A percentile compares a stretch with the other conserved stretches of the same genome.
These are phyloP conservation scores for Leptinotarsa juncta DNA, from an alignment of 2,888 invertebrate genomes.

Conservation along the genomic window DNA sequence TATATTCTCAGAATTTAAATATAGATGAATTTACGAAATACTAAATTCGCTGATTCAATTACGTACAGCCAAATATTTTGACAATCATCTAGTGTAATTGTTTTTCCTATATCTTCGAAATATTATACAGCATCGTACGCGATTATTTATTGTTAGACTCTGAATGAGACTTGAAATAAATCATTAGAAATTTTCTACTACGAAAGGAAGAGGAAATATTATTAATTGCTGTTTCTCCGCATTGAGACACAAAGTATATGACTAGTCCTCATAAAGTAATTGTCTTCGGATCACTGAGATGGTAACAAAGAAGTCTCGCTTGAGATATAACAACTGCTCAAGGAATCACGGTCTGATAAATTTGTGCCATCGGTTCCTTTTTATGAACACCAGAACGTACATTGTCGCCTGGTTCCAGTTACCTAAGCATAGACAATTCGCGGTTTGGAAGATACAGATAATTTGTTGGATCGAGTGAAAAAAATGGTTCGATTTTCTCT, in stretches of 20 bases:
- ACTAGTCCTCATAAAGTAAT: conserved; percentile 1
- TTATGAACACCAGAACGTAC: conserved; percentile 29
- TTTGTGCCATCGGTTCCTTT: conserved; percentile 27
- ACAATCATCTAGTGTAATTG: no score
- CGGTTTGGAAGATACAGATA: not conserved
- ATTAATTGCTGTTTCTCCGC: not conserved
- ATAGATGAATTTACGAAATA: no score
- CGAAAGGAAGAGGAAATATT: not conserved
- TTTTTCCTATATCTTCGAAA: no score
- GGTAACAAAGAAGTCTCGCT: conserved; percentile 27
- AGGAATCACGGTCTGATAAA: conserved; percentile 40
- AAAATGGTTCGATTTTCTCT: not conserved
- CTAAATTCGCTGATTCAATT: no score
- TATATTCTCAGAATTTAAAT: no score
- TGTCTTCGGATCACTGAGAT: conserved; percentile 23
- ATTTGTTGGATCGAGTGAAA: conserved; percentile 3
- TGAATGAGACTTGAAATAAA: not conserved
- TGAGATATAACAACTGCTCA: conserved; percentile 26
- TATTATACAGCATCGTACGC: not conserved
- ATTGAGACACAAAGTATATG: not conserved
- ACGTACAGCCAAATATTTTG: no score
- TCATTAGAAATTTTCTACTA: not conserved
- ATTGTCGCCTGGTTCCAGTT: conserved; percentile 33
- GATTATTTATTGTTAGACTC: not conserved
- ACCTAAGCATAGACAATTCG: conserved; percentile 7